Evolutionary conservation across 2,113 vertebrate genomes (phyloP).

Genomic region (Gnathochromis pfefferi): DNA sequence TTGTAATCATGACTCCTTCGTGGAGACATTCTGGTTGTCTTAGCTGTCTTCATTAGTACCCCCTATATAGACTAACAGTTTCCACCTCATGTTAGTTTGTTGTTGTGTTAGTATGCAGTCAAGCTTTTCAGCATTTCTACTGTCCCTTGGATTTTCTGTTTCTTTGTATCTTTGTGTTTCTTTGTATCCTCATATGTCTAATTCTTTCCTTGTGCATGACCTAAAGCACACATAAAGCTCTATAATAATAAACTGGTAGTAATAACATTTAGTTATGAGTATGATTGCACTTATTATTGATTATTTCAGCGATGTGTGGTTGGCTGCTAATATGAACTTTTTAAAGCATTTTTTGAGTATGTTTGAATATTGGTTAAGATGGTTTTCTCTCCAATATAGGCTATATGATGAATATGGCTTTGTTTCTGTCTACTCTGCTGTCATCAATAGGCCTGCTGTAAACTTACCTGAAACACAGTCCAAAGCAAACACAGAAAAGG

Average conservation of each 20-base stretch:
- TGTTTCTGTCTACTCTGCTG: not conserved
- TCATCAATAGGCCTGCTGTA: not conserved
- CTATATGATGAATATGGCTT: not conserved
- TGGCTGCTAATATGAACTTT: not conserved
- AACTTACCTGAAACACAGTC: not conserved
- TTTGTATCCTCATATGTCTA: not conserved
- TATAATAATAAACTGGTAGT: not conserved
- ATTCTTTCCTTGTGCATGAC: not conserved
- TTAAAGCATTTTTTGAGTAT: not conserved
- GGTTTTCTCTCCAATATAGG: not conserved
- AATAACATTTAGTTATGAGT: not conserved
- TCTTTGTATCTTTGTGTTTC: not conserved
- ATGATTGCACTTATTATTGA: not conserved
- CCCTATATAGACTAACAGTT: not conserved
- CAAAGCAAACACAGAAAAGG: not conserved
- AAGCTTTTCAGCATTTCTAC: not conserved
- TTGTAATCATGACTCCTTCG: not conserved
- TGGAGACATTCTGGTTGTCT: not conserved
- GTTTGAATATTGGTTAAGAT: not conserved
- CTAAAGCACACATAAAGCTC: not conserved
- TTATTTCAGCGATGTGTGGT: not conserved
- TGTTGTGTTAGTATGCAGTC: not conserved
- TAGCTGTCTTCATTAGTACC: fast-evolving
- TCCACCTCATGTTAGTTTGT: not conserved
- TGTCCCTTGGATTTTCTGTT: not conserved